Base-by-base conservation (phyloP, 2,113 vertebrate genomes). In the Caranx ignobilis region DNA sequence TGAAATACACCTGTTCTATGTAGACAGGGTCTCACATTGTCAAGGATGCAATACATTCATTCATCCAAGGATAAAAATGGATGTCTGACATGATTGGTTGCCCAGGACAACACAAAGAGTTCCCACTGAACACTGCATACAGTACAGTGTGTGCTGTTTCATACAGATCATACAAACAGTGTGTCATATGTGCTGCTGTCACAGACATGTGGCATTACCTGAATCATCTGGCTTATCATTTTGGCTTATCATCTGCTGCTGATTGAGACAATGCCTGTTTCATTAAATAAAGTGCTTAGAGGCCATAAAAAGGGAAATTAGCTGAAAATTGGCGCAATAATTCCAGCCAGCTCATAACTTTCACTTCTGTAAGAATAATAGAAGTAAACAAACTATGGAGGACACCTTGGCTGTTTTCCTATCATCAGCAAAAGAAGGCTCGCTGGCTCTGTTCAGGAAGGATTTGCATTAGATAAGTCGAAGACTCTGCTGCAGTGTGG, bases 381-480 rank as follows among this genome's bases (percentile, higher is more conserved):
- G 13, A 63, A 69, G 79, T 84, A 89, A 88, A 91, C 62, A 80
- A 84, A 83, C 73, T 91, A 70, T 73, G 69, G 71, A 89, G 86
- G 89, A 83, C 85, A 91, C 86, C 87, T 88, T 89, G 75, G 55
- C 47, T 0, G 3, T 77, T 91, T 65, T 68, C 39, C 75, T 47
- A 21, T 70, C 84, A 74, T 87, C 90, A 89, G 86, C 75, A 90
- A 61, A 87, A 80, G 21, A 73, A 55, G 48, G 4, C 66, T 6
- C 66, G 57, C 63, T 64, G 72, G 31, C 71, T 35, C 32, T 54
- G 83, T 60, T 77, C 57, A 75, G 12, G 60, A 45, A 73, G 11
- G 60, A 88, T 91, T 88, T 88, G 72, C 87, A 87, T 88, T 18
- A 65, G 57, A 90, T 85, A 68, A 60, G 54, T 35, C 3, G 26